Percentiles rank a stretch among this genome's conserved stretches.
phyloP scores from a whole-genome alignment of 2,888 invertebrate genomes.

The Taphrorychus bicolor region DNA sequence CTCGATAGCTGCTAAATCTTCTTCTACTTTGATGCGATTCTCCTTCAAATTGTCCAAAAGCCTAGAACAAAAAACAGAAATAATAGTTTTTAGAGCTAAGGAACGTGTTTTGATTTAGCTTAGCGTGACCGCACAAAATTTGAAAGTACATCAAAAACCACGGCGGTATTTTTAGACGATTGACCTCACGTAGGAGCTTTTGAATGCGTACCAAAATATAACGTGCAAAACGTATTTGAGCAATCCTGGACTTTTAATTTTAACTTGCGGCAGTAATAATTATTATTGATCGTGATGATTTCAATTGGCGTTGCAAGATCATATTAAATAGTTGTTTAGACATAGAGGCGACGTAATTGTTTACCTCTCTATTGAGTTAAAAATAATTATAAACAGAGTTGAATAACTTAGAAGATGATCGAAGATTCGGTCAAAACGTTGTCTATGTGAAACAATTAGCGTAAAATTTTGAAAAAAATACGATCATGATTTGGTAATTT shows the following conservation, averaged over 20 bases:
- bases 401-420: no score
- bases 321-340: no score
- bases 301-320: no score
- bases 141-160: conserved; percentile 13
- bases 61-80: conserved; percentile 61
- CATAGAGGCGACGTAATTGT: no score
- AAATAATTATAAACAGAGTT: no score
- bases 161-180: conserved; percentile 48
- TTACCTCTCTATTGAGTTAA: no score
- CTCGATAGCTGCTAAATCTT: conserved; percentile 79
- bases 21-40: conserved; percentile 76
- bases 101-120: conserved; percentile 13
- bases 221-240: conserved; percentile 23
- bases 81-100: not conserved
- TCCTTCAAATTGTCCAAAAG: conserved; percentile 80
- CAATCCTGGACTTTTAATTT: conserved; percentile 13
- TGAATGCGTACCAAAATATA: conserved; percentile 48
- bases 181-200: conserved; percentile 46
- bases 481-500: no score
- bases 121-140: conserved; percentile 23
- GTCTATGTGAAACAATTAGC: no score
- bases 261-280: not conserved
- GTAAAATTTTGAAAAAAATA: no score
- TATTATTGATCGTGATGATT: not conserved
- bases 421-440: no score